Percentiles rank a stretch among this genome's conserved stretches.
Evolutionary conservation across 2,797 vertebrate genomes (phyloP).

Genomic region (Pangasius mekongensis): DNA sequence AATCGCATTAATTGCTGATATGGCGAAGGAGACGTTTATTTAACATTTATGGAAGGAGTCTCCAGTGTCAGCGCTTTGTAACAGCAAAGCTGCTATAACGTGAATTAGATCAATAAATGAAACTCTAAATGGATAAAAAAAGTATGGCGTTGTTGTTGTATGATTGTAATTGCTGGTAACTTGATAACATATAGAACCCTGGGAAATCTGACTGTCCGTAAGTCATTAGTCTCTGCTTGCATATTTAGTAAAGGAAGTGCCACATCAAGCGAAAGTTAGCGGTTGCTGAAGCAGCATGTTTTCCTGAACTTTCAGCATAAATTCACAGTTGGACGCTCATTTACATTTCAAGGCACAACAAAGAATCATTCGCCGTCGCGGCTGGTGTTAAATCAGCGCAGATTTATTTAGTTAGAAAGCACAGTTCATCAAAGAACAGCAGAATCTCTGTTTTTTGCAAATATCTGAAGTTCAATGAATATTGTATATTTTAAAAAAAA

Average conservation of each 20-base stretch:
- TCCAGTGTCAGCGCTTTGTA: background rate
- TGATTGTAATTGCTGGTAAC: background rate
- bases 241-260: background rate
- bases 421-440: background rate
- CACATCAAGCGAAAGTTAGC: background rate
- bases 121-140: background rate
- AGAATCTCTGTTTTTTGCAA: background rate
- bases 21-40: background rate
- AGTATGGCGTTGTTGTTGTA: background rate
- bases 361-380: background rate
- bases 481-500: background rate
- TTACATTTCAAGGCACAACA: conserved; percentile 12
- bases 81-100: background rate
- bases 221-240: background rate
- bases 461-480: background rate
- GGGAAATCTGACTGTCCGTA: background rate
- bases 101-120: background rate
- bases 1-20: background rate
- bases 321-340: background rate
- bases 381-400: background rate
- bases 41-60: background rate
- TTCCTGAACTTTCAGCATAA: background rate
- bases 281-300: background rate
- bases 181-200: background rate
- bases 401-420: background rate